Base-by-base conservation (phyloP, 2,797 vertebrate species). In the Channa striata region DNA sequence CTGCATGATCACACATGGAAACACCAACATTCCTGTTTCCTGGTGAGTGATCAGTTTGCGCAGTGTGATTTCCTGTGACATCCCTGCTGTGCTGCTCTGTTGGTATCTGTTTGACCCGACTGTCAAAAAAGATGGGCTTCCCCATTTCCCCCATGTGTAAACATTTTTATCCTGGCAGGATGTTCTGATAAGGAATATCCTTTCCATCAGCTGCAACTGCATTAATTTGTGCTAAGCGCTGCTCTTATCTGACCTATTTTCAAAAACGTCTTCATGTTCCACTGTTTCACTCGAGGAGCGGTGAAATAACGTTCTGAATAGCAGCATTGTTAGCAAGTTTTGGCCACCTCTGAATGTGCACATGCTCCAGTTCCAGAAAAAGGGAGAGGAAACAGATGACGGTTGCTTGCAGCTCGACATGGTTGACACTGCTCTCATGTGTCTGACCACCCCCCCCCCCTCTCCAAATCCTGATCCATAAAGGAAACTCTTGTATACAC, bases 21-120 rank as follows among this genome's bases (percentile, higher is more conserved):
- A 93, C 71, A 87, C 87, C 17, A 96, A 93, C 59, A 87, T 89
- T 53, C 91, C 88, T 1, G 96, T 96, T 70, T 93, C 97, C 72
- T 98, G 97, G 97, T 98, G 86, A 93, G 94, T 84, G 54, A 49
- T 53, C 17, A 61, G 39, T 30, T 36, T 25, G 12, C 70, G 52
- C 21, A 16, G 25, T 46, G 43, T 25, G 25, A 46, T 50, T 66
- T 82, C 70, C 65, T 54, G 46, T 66, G 58, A 70, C 61, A 64
- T 30, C 6, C 25, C 25, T 6, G 2, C 6, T 4, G 37, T 21
- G n/a, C 30, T 49, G 39, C 43, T 48, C 36, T 49, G 57, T 61
- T 63, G 54, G 23, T 53, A 43, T 73, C 59, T 62, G 1, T 58
- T 68, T 73, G 72, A 50, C 65, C 61, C 43, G 8, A 17, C 48